phyloP scores from a whole-genome alignment of 2,797 vertebrate genomes.

The Kryptopterus vitreolus region DNA sequence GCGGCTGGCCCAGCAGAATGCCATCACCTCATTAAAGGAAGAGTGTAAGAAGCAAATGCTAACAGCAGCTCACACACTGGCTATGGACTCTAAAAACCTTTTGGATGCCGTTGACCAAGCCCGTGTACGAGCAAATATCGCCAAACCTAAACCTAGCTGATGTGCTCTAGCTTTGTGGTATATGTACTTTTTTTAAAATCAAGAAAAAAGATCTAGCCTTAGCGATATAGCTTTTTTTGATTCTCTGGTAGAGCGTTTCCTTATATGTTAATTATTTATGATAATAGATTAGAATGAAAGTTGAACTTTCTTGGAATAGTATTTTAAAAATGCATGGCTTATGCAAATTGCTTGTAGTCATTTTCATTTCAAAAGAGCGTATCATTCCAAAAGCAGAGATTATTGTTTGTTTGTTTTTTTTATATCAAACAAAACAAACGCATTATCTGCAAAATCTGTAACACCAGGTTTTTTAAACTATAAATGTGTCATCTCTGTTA shows the following conservation, averaged over 20 bases:
- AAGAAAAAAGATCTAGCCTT: not conserved
- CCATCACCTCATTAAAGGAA: slow-evolving; percentile 81
- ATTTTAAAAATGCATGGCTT: slow-evolving; percentile 14
- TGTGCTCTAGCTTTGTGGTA: not conserved
- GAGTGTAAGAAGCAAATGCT: slow-evolving; percentile 86
- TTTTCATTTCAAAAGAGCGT: not conserved
- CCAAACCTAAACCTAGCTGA: slow-evolving; percentile 62
- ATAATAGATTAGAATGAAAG: slow-evolving; percentile 23
- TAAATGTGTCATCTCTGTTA: not conserved
- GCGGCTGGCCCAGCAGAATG: slow-evolving; percentile 84
- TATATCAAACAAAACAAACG: not conserved
- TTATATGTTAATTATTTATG: slow-evolving; percentile 46
- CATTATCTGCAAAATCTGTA: not conserved
- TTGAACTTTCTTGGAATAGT: slow-evolving; percentile 34
- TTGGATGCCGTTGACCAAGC: slow-evolving; percentile 82
- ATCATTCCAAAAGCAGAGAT: not conserved
- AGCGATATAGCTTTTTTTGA: not conserved
- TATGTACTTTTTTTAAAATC: not conserved
- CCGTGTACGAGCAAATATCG: slow-evolving; percentile 75
- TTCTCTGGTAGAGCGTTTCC: not conserved
- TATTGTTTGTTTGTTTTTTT: not conserved
- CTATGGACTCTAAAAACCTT: slow-evolving; percentile 84
- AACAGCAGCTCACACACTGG: slow-evolving; percentile 80
- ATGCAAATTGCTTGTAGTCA: not conserved
- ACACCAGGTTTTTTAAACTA: not conserved